These are phyloP conservation scores for Candoia aspera DNA, from an alignment of 2,113 vertebrate genomes.

Conservation along the genomic window DNA sequence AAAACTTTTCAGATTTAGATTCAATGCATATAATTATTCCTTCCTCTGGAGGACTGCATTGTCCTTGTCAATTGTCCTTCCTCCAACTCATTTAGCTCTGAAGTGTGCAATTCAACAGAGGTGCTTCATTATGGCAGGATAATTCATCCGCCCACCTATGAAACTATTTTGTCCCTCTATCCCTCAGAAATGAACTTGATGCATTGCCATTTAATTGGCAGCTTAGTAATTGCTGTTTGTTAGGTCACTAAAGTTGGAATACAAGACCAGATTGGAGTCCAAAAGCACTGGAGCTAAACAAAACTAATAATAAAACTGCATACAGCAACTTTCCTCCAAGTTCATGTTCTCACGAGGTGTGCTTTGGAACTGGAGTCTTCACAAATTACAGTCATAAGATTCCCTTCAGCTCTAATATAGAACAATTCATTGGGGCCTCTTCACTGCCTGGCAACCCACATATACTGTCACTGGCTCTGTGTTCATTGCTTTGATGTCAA, in stretches of 20 bases:
- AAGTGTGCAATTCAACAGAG: neutral
- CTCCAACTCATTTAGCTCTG: slow-evolving; percentile 2
- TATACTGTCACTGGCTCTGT: neutral
- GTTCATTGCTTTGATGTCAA: slow-evolving; percentile 7
- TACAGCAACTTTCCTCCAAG: neutral
- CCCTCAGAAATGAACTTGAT: neutral
- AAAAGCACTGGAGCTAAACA: neutral
- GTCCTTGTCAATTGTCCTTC: slow-evolving; percentile 9
- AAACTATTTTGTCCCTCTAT: neutral
- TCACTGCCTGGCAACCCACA: slow-evolving; percentile 14
- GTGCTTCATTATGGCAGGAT: neutral
- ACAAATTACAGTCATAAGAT: neutral
- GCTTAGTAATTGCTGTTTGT: neutral
- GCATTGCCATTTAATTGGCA: neutral
- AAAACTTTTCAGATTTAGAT: neutral
- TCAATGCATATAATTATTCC: neutral
- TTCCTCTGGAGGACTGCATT: neutral
- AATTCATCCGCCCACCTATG: neutral
- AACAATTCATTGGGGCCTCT: neutral
- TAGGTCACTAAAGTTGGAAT: neutral
- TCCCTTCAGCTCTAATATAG: slow-evolving; percentile 4
- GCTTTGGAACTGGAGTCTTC: neutral
- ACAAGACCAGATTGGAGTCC: neutral
- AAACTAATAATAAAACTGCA: neutral
- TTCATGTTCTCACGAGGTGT: neutral